Conservation (phyloP, 1,140 invertebrate genomes). For the Neodiprion lecontei region DNA sequence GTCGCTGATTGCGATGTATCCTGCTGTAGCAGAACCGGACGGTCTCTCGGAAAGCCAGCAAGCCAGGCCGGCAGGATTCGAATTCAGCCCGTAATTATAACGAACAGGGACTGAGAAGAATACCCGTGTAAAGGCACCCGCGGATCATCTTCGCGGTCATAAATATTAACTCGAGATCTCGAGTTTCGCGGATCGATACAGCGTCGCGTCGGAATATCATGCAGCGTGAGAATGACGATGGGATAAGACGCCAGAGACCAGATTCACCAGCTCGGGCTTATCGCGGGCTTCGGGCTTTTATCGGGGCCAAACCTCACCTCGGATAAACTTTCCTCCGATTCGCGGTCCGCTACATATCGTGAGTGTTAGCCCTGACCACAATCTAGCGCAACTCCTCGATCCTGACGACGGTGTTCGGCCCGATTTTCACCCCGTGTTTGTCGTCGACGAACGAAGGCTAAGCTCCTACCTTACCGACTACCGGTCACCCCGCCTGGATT, state of each 20-base stretch:
- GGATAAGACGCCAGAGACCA: background rate
- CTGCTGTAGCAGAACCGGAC: background rate
- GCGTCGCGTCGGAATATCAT: background rate
- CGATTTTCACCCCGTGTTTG: background rate
- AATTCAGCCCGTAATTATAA: too few relatives aligned
- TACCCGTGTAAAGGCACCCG: too few relatives aligned
- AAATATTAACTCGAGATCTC: background rate
- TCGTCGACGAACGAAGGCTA: background rate
- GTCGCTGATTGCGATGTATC: constrained; percentile 8
- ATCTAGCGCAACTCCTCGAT: background rate
- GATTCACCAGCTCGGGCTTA: background rate
- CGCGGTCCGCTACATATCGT: background rate
- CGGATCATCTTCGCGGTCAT: background rate
- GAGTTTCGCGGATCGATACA: background rate
- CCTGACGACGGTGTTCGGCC: background rate
- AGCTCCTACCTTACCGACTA: background rate
- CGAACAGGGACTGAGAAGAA: too few relatives aligned
- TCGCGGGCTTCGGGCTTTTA: background rate
- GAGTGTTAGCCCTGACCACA: background rate
- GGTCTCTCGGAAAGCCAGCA: too few relatives aligned
- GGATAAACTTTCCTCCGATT: background rate
- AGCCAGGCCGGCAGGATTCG: too few relatives aligned
- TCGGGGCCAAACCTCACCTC: constrained; percentile 1
- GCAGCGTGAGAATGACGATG: too few relatives aligned
- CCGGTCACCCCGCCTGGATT: background rate